phyloP scores from a whole-genome alignment of 2,113 vertebrate species.

The Falco punctatus region DNA sequence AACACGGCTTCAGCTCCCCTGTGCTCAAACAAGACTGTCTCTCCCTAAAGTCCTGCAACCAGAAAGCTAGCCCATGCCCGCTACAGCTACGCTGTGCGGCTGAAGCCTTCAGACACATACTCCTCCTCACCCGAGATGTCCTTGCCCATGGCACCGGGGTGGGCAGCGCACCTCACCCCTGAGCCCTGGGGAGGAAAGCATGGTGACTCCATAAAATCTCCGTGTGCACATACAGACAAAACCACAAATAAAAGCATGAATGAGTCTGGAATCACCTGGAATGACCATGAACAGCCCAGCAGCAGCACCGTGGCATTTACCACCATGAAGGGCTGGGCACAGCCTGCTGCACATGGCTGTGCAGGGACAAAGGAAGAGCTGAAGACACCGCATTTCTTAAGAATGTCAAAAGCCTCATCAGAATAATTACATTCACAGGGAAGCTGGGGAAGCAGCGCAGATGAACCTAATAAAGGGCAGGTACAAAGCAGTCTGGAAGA shows the following conservation, averaged over 20 bases:
- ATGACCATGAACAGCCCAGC: not conserved
- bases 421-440: not conserved
- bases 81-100: not conserved
- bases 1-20: not conserved
- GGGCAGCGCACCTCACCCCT: not conserved
- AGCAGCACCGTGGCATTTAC: rapidly evolving
- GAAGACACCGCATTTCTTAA: rapidly evolving
- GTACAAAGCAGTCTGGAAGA: not conserved
- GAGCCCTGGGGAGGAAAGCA: not conserved
- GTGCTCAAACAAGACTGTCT: not conserved
- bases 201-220: not conserved
- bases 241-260: rapidly evolving
- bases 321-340: not conserved
- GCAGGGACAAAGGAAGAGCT: not conserved
- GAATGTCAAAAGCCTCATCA: not conserved
- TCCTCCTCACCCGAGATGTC: not conserved
- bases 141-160: rapidly evolving
- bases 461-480: not conserved
- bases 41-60: not conserved
- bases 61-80: not conserved
- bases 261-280: rapidly evolving
- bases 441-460: not conserved
- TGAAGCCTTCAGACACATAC: not conserved
- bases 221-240: not conserved
- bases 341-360: not conserved